phyloP scores from a whole-genome alignment of 2,113 vertebrate species.

The Psittacula cyanocephala region DNA sequence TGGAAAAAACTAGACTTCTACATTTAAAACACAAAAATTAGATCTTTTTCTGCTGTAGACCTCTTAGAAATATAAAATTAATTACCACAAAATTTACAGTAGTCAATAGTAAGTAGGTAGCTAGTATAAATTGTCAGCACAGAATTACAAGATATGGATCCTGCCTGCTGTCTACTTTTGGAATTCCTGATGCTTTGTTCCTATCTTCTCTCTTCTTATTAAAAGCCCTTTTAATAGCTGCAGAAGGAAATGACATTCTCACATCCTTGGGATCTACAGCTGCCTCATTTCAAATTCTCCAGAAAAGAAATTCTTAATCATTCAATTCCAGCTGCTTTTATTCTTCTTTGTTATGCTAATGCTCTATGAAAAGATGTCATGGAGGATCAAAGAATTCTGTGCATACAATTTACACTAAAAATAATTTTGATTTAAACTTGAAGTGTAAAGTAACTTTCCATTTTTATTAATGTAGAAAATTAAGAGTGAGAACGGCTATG shows the following conservation, averaged over 20 bases:
- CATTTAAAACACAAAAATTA: not conserved
- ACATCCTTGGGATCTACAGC: not conserved
- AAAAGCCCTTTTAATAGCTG: not conserved
- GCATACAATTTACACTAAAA: constrained; percentile 16
- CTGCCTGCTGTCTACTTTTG: not conserved
- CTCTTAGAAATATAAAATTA: not conserved
- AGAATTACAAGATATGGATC: not conserved
- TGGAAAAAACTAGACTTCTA: not conserved
- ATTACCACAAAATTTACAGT: not conserved
- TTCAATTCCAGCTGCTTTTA: constrained; percentile 26
- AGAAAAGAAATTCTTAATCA: not conserved
- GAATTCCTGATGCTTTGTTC: not conserved
- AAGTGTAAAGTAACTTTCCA: not conserved
- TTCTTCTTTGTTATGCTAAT: constrained; percentile 52
- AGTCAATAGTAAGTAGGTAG: not conserved
- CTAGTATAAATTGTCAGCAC: not conserved
- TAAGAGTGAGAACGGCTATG: not conserved
- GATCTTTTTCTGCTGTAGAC: not conserved
- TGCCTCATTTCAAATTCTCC: constrained; percentile 31
- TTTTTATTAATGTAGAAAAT: constrained; percentile 1
- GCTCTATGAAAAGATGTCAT: not conserved
- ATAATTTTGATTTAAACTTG: constrained; percentile 20
- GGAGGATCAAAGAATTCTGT: constrained; percentile 12
- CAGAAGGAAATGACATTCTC: not conserved
- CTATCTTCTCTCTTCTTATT: not conserved